These are phyloP conservation scores for Columba livia DNA, from an alignment of 2,113 vertebrate species.

Conservation along the genomic window DNA sequence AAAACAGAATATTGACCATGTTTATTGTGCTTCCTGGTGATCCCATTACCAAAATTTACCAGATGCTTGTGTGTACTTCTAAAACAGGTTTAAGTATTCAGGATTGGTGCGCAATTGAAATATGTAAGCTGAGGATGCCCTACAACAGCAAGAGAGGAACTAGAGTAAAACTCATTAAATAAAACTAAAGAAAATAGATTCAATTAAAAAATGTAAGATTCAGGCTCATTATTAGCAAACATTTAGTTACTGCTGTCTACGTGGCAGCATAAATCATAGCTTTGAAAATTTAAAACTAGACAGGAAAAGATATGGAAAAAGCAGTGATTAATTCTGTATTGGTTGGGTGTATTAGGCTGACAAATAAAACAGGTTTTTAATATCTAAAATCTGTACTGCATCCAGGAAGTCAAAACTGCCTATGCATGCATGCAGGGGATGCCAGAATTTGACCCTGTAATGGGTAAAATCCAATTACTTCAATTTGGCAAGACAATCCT, in stretches of 20 bases:
- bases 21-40: neutral
- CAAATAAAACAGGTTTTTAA: neutral
- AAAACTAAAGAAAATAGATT: neutral
- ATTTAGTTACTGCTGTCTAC: neutral
- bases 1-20: neutral
- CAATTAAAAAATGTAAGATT: neutral
- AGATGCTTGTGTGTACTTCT: neutral
- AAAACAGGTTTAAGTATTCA: neutral
- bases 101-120: neutral
- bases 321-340: neutral
- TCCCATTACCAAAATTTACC: neutral
- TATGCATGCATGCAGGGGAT: neutral
- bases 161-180: neutral
- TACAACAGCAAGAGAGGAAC: neutral
- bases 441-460: constrained; percentile 12
- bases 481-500: constrained; percentile 28
- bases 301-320: neutral
- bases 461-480: neutral
- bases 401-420: neutral
- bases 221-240: constrained; percentile 3
- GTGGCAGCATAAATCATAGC: neutral
- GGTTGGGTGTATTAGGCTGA: neutral
- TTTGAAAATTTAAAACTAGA: neutral
- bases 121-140: neutral
- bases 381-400: neutral